Base-by-base conservation (phyloP, 1,140 invertebrate species). In the Daktulosphaira vitifoliae region DNA sequence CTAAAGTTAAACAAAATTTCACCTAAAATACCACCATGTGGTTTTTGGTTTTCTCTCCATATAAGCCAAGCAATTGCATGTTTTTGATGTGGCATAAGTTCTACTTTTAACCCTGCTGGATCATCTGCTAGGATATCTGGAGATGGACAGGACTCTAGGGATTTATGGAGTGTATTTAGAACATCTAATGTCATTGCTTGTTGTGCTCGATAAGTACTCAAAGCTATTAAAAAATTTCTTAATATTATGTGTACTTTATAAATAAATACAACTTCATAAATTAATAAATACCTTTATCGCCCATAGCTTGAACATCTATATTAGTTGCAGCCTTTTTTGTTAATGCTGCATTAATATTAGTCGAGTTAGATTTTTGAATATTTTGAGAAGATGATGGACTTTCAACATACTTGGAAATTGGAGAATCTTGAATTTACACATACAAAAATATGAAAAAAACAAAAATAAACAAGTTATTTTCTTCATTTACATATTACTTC, bases 41-140 rank as follows among this genome's bases (percentile, higher is more conserved):
- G 92, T 68, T 80, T 80, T 74, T 94, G 87, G 6, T 77, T 78
- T 76, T 97, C 94, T 49, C 94, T 76, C 91, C 92, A 97, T 0
- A 81, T 67, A 59, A 97, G 76, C 93, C 94, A 98, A 11, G 86
- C 81, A 0, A 97, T 75, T 2, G 90, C 93, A 70, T 89, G 83
- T 69, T 83, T 80, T 74, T 97, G 95, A 78, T 97, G 92, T 2
- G 80, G 75, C 88, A 96, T 89, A 2, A 98, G 76, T 20, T 74
- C 20, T 1, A 88, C 78, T 69, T 77, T 81, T 0, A 95, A 72
- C 1, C 81, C 81, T 37, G 70, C 69, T 0, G 89, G 89, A 71
- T 85, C 81, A 16, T 80, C 73, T 0, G 80, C 79, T 50, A 78
- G 72, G 18, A 79, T 74, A 48, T 81, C 71, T 67, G 84, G 83